Evolutionary conservation across 2,797 vertebrate species (phyloP), one percentile per base, ranked within the genome.

Genomic region (Amblyraja radiata): DNA sequence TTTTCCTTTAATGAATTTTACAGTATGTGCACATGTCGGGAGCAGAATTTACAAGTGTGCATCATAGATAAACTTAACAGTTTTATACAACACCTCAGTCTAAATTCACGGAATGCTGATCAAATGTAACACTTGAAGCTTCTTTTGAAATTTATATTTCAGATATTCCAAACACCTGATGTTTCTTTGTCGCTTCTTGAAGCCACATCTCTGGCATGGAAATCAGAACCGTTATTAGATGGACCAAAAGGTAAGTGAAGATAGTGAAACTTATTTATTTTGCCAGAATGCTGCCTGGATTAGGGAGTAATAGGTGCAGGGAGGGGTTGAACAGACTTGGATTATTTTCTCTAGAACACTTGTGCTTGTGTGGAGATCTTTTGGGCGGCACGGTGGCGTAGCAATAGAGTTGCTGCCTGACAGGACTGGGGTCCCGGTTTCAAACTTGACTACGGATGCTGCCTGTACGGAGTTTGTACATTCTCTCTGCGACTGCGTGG

Each of bases 171-270:
- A 18, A 14, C 46, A 21, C 23, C 90, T 46, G 23, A 11, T 2
- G 39, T 58, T 14, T 71, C 90, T 14, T 74, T 71, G 23, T 76
- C 39, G 39, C 36, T 76, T 39, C 73, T 92, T 58, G 71, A 39
- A 92, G 46, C 71, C 13, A 74, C 90, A 92, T 6, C 90, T 58
- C 10, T 2, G 54, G 39, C 25, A 74, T 54, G 39, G 90, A 46
- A 11, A 91, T 54, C 90, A 54, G 39, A 23, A 54, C 23, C 68
- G 7, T 92, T 54, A 46, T 92, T 76, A n/a, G 21, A 54, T 25
- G 90, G 68, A 58, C 76, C 39, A 76, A 23, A 36, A 73, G 54
- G 90, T 90, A 90, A 90, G 88, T 92, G 68, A 76, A 65, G 63
- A 90, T 71, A 58, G 54, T 71, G 71, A 90, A 65, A 71, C 2